Base-by-base conservation (phyloP, 2,113 vertebrate species). In the Ascaphus truei region DNA sequence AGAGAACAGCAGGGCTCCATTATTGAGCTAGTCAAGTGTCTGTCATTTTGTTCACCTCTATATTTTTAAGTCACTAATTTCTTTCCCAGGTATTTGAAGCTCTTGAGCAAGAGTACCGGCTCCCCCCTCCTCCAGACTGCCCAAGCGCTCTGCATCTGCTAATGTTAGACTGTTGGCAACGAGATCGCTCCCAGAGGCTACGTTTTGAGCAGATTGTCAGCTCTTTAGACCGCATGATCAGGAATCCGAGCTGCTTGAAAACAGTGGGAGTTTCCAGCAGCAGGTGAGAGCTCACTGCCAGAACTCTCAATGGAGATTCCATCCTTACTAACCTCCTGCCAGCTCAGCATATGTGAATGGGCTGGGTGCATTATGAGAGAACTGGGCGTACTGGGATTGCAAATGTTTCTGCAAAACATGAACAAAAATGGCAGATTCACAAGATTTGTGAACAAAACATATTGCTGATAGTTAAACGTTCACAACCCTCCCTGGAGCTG, bases 161-260 rank as follows among this genome's bases (percentile, higher is more conserved):
- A 31, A 92, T 92, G 90, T 89, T 91, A 75, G 83, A 76, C 62
- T 92, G 90, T 66, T 92, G 90, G 90, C 80, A 81, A 0, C 84
- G 89, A 0, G 82, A 90, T 11, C 68, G 80, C 1, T 31, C 58
- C 12, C 80, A 77, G 12, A 77, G 90, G 53, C 89, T 88, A 27
- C 81, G 79, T 45, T 92, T 91, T 61, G 83, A 84, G 37, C 87
- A 89, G 60, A 88, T 92, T 29, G 79, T 77, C 41, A 80, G 83
- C 29, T 87, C 88, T 25, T 79, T 92, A 63, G 89, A 90, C 7
- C 86, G 88, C 2, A 64, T 92, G 72, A 82, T 86, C 3, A 77
- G 84, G 1, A 90, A 83, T 23, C 89, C 89, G 0, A 87, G 86
- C 11, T 77, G 86, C 8, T 80, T 92, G 52, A 77, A 85, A 36